phyloP scores from a whole-genome alignment of 2,888 invertebrate species.

The Dione juno region DNA sequence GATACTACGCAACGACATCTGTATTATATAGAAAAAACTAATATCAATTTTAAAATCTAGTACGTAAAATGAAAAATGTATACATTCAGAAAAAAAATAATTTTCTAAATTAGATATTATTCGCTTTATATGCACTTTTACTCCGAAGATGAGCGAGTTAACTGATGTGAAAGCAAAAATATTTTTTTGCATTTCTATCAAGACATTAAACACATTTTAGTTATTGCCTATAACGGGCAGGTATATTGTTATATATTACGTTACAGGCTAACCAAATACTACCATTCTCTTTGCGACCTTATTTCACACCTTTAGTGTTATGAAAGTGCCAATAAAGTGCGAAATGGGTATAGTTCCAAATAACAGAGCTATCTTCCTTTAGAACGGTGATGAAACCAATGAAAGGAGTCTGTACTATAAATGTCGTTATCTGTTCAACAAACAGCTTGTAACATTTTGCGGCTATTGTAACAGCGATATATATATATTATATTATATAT shows the following conservation, averaged over 20 bases:
- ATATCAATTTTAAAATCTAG: no score
- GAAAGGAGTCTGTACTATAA: constrained; percentile 8
- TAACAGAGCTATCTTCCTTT: not conserved
- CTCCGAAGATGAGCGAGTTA: no score
- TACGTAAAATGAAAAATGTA: no score
- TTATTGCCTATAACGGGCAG: not conserved
- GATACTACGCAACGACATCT: no score
- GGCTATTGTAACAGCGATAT: not conserved
- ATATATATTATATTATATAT: not conserved
- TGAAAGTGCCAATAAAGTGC: constrained; percentile 24
- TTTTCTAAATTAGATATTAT: no score
- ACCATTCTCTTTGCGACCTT: constrained; percentile 3
- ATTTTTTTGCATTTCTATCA: no score
- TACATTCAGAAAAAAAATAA: no score
- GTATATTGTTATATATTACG: not conserved
- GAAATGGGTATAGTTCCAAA: constrained; percentile 33
- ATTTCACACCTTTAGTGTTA: constrained; percentile 8
- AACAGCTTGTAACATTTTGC: not conserved
- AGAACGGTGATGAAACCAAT: not conserved
- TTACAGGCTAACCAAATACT: not conserved
- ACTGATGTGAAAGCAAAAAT: no score
- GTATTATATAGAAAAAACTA: no score
- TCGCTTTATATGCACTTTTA: no score
- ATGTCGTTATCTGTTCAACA: constrained; percentile 10
- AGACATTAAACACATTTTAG: not conserved